These are phyloP conservation scores for Triplophysa yarkandensis DNA, from an alignment of 2,797 vertebrate species.

Conservation along the genomic window DNA sequence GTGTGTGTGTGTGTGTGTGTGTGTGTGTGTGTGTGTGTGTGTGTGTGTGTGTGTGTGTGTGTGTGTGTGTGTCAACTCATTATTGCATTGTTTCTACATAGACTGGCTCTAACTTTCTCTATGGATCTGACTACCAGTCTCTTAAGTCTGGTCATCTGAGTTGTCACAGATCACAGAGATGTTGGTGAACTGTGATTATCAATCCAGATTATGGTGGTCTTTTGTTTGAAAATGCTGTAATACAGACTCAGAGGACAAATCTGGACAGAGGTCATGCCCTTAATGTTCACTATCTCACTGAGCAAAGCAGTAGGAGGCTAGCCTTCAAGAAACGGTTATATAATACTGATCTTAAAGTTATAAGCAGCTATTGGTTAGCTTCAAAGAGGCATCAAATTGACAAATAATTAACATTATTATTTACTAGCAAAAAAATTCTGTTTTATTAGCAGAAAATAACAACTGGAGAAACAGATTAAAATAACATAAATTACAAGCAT, in stretches of 20 bases:
- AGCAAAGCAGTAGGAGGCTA: background rate
- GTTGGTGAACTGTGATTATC: conserved; percentile 35
- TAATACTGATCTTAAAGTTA: conserved; percentile 7
- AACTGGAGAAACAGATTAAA: no score
- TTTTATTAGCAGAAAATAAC: no score
- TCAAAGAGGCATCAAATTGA: no score
- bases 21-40: background rate
- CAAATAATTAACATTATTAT: no score
- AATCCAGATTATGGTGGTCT: conserved; percentile 35
- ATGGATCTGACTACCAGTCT: background rate
- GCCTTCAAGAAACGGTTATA: conserved; percentile 1
- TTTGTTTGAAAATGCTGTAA: background rate
- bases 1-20: background rate
- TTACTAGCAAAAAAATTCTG: no score
- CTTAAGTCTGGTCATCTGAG: conserved; percentile 11
- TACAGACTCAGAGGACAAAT: background rate
- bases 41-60: background rate
- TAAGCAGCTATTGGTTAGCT: background rate
- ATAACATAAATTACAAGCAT: no score
- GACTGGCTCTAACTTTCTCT: background rate
- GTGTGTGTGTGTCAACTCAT: background rate
- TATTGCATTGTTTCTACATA: background rate
- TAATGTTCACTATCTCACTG: background rate
- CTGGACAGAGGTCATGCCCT: background rate
- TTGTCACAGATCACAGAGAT: conserved; percentile 1